These are phyloP conservation scores for Ypsolopha sequella DNA, from an alignment of 2,888 invertebrate species.

Conservation along the genomic window DNA sequence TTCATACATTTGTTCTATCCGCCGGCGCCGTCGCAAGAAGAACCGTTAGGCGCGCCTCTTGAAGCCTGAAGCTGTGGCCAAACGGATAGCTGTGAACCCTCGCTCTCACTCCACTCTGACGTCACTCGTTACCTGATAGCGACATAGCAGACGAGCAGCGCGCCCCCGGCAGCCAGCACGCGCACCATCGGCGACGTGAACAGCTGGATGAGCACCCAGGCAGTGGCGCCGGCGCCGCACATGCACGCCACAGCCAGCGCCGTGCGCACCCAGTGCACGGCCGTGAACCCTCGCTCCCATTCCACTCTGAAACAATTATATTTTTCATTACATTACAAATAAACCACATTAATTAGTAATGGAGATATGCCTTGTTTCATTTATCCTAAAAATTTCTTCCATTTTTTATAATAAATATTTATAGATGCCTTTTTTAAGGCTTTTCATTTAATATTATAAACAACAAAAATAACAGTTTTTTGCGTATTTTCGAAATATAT, in stretches of 20 bases:
- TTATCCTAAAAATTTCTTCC: no score
- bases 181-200: slow-evolving; percentile 82
- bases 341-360: no score
- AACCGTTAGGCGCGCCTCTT: no score
- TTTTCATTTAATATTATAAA: no score
- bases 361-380: no score
- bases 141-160: slow-evolving; percentile 86
- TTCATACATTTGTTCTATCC: no score
- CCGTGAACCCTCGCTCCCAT: slow-evolving; percentile 87
- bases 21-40: no score
- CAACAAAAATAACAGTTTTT: no score
- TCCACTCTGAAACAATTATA: slow-evolving; percentile 68
- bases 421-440: no score
- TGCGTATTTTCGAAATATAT: no score
- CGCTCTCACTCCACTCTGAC: slow-evolving; percentile 82
- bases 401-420: no score
- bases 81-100: slow-evolving; percentile 85
- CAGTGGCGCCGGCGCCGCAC: slow-evolving; percentile 81
- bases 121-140: slow-evolving; percentile 75
- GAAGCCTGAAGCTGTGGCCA: no score
- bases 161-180: slow-evolving; percentile 85
- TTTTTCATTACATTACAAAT: neutral
- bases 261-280: slow-evolving; percentile 88
- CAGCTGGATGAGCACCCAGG: slow-evolving; percentile 85
- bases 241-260: slow-evolving; percentile 82